Percentiles rank a stretch among this genome's conserved stretches.
Conservation (phyloP, 1,140 invertebrate genomes). For the Ooceraea biroi region DNA sequence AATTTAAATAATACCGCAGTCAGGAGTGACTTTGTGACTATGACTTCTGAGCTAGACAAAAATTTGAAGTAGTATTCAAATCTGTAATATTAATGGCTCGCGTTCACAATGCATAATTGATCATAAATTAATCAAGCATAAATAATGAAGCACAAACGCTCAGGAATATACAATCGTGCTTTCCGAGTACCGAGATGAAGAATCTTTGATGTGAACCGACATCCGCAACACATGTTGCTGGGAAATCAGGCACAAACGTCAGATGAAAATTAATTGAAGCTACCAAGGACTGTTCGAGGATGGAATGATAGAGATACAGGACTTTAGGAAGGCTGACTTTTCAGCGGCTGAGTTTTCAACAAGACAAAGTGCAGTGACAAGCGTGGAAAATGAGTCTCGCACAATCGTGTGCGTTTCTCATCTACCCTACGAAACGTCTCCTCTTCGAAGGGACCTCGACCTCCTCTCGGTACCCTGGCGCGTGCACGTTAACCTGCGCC, state of each 20-base stretch:
- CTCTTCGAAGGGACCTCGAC: constrained; percentile 66
- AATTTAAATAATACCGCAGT: no score
- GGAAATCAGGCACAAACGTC: background rate
- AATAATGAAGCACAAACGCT: no score
- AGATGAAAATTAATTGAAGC: constrained; percentile 3
- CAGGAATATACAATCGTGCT: background rate
- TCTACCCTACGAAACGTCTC: constrained; percentile 13
- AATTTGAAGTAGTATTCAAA: no score
- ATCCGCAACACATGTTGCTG: background rate
- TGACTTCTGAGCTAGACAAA: no score
- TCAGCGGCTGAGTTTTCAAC: background rate
- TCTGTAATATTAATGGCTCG: background rate
- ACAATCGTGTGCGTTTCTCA: constrained; percentile 46
- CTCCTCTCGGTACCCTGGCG: constrained; percentile 62
- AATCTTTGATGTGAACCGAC: background rate
- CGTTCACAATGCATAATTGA: background rate
- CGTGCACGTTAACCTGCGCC: constrained; percentile 29
- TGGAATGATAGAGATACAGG: background rate
- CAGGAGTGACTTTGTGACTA: no score
- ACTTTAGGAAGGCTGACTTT: constrained; percentile 7
- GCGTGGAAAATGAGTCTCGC: constrained; percentile 50
- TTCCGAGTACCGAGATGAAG: background rate
- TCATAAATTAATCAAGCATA: background rate
- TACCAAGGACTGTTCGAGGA: background rate
- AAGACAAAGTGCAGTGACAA: constrained; percentile 9